These are phyloP conservation scores for Acipenser ruthenus DNA, from an alignment of 2,797 vertebrate species.

Conservation along the genomic window DNA sequence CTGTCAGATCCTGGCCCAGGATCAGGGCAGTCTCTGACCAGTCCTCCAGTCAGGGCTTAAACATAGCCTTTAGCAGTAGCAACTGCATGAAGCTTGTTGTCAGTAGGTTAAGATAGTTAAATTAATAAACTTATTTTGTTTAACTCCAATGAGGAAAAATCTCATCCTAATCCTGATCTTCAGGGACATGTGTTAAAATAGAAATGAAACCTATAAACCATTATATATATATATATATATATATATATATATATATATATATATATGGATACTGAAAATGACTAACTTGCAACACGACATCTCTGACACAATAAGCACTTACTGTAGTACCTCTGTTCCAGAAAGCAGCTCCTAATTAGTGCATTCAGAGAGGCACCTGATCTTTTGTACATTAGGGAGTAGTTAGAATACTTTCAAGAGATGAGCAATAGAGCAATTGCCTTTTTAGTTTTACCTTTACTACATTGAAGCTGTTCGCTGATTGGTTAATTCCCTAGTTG, in stretches of 20 bases:
- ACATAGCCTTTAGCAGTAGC: no score
- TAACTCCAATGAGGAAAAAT: no score
- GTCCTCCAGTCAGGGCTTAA: no score
- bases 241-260: neutral
- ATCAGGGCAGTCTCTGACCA: no score
- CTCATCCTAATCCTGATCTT: no score
- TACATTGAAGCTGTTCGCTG: neutral
- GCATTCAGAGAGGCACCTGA: conserved; percentile 35
- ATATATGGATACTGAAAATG: neutral
- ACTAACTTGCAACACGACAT: neutral
- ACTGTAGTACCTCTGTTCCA: neutral
- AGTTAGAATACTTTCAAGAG: conserved; percentile 21
- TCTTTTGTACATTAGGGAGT: conserved; percentile 30
- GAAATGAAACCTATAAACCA: neutral
- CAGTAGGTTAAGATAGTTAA: no score
- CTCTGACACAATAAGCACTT: no score
- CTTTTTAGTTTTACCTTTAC: conserved; percentile 23
- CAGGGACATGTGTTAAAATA: neutral
- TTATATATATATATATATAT: neutral
- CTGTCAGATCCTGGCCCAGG: no score
- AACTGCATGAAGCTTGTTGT: no score
- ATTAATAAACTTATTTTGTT: no score
- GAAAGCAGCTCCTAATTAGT: conserved; percentile 36
- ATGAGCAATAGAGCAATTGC: conserved; percentile 31
- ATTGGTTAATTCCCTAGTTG: no score